Evolutionary conservation across 2,888 invertebrate species (phyloP).

Genomic region (Phania funesta): DNA sequence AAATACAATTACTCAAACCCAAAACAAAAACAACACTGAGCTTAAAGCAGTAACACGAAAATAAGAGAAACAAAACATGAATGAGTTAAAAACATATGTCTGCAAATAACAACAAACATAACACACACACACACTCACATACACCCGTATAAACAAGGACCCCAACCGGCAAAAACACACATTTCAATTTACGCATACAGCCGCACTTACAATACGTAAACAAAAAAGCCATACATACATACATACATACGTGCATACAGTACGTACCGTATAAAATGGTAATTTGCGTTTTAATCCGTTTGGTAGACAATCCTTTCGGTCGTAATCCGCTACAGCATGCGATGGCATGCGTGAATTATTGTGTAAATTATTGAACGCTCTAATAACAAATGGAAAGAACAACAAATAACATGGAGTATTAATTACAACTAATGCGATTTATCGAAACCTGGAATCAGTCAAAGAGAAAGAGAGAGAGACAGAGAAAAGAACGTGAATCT

Average conservation of each 20-base stretch:
- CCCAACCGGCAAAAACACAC: slow-evolving; percentile 7
- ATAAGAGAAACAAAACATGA: not conserved
- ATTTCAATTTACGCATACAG: slow-evolving; percentile 2
- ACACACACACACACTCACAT: not conserved
- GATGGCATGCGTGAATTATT: slow-evolving; percentile 65
- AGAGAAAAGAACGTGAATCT: not conserved
- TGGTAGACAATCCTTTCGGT: slow-evolving; percentile 64
- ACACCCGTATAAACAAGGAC: slow-evolving; percentile 14
- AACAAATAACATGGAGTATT: slow-evolving; percentile 62
- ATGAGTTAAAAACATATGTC: slow-evolving; percentile 46
- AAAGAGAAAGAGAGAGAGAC: not conserved
- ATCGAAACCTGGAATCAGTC: slow-evolving; percentile 41
- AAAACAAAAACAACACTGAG: not conserved
- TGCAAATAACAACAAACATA: slow-evolving; percentile 58
- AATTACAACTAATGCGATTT: slow-evolving; percentile 68
- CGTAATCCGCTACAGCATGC: slow-evolving; percentile 60
- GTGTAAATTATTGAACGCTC: slow-evolving; percentile 66
- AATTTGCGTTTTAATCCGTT: slow-evolving; percentile 65
- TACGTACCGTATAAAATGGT: slow-evolving; percentile 59
- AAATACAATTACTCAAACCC: slow-evolving; percentile 55
- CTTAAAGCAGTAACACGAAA: not conserved
- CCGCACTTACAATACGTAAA: not conserved
- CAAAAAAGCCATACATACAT: not conserved
- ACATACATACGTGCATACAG: not conserved
- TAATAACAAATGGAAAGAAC: slow-evolving; percentile 63